Conservation (phyloP, 1,140 invertebrate genomes). For the Aphelenchoides besseyi region DNA sequence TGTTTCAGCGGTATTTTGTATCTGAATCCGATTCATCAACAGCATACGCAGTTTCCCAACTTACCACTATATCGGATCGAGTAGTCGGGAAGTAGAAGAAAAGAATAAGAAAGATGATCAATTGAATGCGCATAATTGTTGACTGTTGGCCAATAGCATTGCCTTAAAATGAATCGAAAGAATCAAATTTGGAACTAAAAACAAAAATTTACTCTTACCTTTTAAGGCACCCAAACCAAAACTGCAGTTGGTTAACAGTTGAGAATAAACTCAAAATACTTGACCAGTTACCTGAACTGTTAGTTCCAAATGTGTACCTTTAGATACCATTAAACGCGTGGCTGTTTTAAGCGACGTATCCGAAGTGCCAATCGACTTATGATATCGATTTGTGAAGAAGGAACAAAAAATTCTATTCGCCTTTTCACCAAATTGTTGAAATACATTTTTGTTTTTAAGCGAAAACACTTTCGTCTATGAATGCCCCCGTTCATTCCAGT, state of each 20-base stretch:
- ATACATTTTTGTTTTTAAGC: neutral
- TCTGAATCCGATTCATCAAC: constrained; percentile 10
- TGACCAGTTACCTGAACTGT: neutral
- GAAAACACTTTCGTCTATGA: constrained; percentile 18
- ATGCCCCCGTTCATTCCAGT: constrained; percentile 25
- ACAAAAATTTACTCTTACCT: neutral
- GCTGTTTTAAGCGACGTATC: too few relatives aligned
- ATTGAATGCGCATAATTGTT: neutral
- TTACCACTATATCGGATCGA: constrained; percentile 4
- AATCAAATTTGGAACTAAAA: neutral
- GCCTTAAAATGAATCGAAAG: neutral
- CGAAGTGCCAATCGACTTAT: too few relatives aligned
- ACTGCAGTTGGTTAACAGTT: too few relatives aligned
- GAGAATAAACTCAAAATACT: neutral
- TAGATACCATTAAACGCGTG: too few relatives aligned
- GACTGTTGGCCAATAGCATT: neutral
- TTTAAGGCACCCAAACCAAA: neutral
- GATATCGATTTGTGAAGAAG: too few relatives aligned
- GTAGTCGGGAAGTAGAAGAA: neutral
- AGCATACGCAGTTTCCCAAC: neutral
- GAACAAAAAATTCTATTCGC: too few relatives aligned
- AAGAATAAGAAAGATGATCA: constrained; percentile 9
- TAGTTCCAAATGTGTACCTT: too few relatives aligned
- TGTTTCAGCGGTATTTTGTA: neutral
- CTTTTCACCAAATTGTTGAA: neutral